Percentiles rank a stretch among this genome's conserved stretches.
Conservation (phyloP, 2,113 vertebrate genomes). For the Calonectris borealis region DNA sequence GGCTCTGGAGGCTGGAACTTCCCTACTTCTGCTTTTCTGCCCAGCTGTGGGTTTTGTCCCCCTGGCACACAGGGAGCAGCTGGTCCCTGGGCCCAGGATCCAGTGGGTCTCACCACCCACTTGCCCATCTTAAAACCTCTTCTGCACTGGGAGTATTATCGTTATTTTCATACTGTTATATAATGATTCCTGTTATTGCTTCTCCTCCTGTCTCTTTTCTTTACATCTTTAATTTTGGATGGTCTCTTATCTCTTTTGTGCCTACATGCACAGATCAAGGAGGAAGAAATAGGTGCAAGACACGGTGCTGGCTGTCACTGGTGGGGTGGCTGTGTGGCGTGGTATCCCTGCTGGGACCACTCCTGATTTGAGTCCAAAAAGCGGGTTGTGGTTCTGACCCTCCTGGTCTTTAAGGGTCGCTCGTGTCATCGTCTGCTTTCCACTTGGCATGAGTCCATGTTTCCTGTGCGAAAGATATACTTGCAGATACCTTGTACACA, state of each 20-base stretch:
- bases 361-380: neutral
- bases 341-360: neutral
- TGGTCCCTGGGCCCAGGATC: neutral
- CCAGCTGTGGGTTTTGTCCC: neutral
- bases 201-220: conserved; percentile 29
- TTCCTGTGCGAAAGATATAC: fast-evolving
- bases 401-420: neutral
- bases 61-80: neutral
- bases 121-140: neutral
- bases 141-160: neutral
- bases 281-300: neutral
- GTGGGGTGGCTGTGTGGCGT: neutral
- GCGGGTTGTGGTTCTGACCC: neutral
- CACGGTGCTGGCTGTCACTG: fast-evolving
- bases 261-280: neutral
- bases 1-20: neutral
- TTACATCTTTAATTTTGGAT: conserved; percentile 31
- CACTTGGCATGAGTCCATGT: neutral
- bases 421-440: neutral
- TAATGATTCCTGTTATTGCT: conserved; percentile 42
- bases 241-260: neutral
- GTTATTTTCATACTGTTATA: conserved; percentile 21
- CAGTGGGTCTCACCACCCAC: neutral
- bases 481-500: neutral
- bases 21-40: neutral